phyloP scores from a whole-genome alignment of 2,797 vertebrate genomes.

The Lophius americanus region DNA sequence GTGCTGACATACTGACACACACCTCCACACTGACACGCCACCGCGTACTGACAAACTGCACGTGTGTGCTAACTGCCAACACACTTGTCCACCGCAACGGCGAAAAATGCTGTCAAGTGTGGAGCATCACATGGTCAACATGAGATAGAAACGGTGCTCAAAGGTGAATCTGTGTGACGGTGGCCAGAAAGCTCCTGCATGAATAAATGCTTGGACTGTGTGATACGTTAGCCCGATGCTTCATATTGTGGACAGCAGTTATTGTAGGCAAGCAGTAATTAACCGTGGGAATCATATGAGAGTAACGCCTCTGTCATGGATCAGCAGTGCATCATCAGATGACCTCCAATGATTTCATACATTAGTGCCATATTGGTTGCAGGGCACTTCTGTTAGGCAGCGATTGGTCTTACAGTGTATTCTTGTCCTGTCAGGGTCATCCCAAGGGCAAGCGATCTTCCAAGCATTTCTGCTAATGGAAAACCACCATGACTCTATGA shows the following conservation, averaged over 20 bases:
- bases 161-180: slow-evolving; percentile 44
- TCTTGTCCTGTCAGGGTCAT: slow-evolving; percentile 16
- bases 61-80: slow-evolving; percentile 45
- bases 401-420: slow-evolving; percentile 26
- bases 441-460: slow-evolving; percentile 18
- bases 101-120: slow-evolving; percentile 44
- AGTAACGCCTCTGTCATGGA: slow-evolving; percentile 7
- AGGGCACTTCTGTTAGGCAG: not conserved
- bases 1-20: slow-evolving; percentile 71
- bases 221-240: slow-evolving; percentile 34
- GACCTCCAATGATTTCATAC: slow-evolving; percentile 14
- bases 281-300: slow-evolving; percentile 20
- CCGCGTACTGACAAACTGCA: slow-evolving; percentile 44
- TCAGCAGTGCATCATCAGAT: slow-evolving; percentile 14
- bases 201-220: slow-evolving; percentile 46
- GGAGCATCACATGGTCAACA: slow-evolving; percentile 48
- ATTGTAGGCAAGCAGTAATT: slow-evolving; percentile 3
- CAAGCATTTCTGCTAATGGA: slow-evolving; percentile 20
- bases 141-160: slow-evolving; percentile 52
- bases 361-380: slow-evolving; percentile 2
- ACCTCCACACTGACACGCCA: slow-evolving; percentile 49
- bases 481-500: slow-evolving; percentile 20
- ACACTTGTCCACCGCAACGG: slow-evolving; percentile 31
- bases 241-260: slow-evolving; percentile 17
- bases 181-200: slow-evolving; percentile 47